phyloP scores from a whole-genome alignment of 2,797 vertebrate genomes.

The Rousettus madagascariensis region DNA sequence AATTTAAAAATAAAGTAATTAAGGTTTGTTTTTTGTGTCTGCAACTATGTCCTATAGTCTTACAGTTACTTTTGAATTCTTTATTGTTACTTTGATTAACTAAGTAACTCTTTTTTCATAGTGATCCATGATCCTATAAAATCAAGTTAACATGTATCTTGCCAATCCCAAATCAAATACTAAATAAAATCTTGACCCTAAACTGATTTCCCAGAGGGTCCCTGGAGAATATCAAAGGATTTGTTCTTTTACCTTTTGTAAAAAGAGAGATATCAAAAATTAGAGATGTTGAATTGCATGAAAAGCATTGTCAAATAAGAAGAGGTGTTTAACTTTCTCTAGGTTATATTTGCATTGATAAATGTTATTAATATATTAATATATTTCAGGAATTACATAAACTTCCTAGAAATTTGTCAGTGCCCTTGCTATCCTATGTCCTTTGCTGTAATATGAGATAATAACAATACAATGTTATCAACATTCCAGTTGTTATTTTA shows the following conservation, averaged over 20 bases:
- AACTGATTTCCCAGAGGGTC: background rate
- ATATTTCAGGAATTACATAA: background rate
- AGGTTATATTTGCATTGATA: background rate
- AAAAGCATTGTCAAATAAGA: background rate
- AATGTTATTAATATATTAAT: background rate
- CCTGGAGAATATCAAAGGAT: background rate
- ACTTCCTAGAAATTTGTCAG: background rate
- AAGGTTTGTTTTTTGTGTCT: background rate
- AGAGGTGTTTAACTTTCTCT: background rate
- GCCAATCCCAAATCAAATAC: background rate
- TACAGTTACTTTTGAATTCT: background rate
- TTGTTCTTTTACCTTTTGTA: background rate
- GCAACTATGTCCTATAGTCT: background rate
- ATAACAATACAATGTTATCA: background rate
- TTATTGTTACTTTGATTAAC: background rate
- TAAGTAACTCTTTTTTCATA: background rate
- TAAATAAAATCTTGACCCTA: background rate
- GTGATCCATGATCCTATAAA: background rate
- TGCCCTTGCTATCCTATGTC: background rate
- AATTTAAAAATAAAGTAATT: background rate
- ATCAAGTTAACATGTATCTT: background rate
- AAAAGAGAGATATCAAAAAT: background rate
- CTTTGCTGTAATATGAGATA: background rate
- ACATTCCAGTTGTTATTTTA: background rate
- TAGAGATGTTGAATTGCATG: background rate